Percentiles rank a stretch among this genome's conserved stretches.
Evolutionary conservation across 2,113 vertebrate species (phyloP).

Genomic region (Phalacrocorax pelagicus): DNA sequence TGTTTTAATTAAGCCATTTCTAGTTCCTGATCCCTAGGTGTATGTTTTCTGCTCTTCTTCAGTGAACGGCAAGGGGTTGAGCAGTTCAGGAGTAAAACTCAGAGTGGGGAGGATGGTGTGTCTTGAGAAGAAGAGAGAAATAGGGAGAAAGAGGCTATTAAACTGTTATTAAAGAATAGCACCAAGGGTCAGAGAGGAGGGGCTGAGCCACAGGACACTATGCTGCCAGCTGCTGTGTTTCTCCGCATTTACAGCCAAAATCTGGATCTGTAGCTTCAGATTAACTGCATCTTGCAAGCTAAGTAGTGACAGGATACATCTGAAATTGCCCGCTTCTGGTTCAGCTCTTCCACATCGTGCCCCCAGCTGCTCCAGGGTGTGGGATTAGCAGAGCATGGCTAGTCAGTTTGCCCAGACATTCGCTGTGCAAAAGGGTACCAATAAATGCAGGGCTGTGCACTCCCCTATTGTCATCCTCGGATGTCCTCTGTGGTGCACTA

Average conservation of each 20-base stretch:
- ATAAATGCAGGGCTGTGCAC: not conserved
- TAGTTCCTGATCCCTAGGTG: constrained; percentile 32
- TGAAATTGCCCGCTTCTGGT: not conserved
- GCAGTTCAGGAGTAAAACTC: not conserved
- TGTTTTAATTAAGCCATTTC: constrained; percentile 52
- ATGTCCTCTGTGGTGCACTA: not conserved
- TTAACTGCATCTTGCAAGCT: not conserved
- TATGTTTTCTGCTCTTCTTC: not conserved
- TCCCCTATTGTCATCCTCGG: not conserved
- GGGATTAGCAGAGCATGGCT: not conserved
- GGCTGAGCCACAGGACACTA: not conserved
- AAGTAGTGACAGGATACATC: not conserved
- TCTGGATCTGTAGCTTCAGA: not conserved
- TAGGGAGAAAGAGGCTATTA: not conserved
- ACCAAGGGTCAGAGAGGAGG: not conserved
- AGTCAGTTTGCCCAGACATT: not conserved
- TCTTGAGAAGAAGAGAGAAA: not conserved
- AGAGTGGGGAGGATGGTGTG: not conserved
- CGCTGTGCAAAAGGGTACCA: not conserved
- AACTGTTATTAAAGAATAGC: not conserved
- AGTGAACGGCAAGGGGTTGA: not conserved
- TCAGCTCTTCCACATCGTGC: not conserved
- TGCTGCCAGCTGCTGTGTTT: not conserved
- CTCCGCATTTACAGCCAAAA: not conserved
- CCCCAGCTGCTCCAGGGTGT: not conserved